Evolutionary conservation across 2,888 invertebrate species (phyloP), one percentile per base, ranked within the genome.

Genomic region (Drosophila nigritarsus): DNA sequence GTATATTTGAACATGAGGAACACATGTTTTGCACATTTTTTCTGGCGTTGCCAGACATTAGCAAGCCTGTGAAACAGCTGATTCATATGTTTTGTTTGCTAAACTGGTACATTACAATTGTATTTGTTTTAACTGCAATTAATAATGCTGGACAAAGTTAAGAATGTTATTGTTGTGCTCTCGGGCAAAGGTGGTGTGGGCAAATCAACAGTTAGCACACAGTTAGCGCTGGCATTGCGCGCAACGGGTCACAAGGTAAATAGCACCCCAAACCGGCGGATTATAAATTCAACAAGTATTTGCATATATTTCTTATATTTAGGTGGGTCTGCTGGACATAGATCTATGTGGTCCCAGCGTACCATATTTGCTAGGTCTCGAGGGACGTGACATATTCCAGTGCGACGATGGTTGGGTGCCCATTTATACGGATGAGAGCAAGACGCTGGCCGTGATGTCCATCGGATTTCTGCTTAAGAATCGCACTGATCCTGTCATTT

Each of bases 151-250:
- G 96, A 96, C 60, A 94, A 95, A 75, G 96, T 98, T 8, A 97
- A 97, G 93, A 96, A 97, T 91, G 94, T 98, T 49, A 95, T 99
- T 88, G 94, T 99, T 82, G 96, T 99, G n/a, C 94, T 99, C 59
- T 99, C 99, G 1, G 99, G 99, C 2, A 99, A 99, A 95, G 99
- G 99, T 30, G 99, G 99, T 48, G 99, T 99, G 32, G 99, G 99
- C 18, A 99, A 99, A 94, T 99, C 99, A 27, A 99, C 99, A 68
- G 96, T 99, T 15, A 97, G 98, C 92, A 97, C 98, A 2, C 98
- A 99, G 92, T 92, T 99, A 71, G 98, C 99, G 1, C 94, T 98
- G 83, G 96, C 97, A 27, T 94, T 99, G 15, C 96, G 96, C 92
- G 95, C 97, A 94, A 94, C 94, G 90, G 96, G 97, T 78, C 95